A percentile compares a stretch with the other conserved stretches of the same genome.
Evolutionary conservation across 1,140 invertebrate genomes (phyloP).

Genomic region (Euura saliciscinereae): DNA sequence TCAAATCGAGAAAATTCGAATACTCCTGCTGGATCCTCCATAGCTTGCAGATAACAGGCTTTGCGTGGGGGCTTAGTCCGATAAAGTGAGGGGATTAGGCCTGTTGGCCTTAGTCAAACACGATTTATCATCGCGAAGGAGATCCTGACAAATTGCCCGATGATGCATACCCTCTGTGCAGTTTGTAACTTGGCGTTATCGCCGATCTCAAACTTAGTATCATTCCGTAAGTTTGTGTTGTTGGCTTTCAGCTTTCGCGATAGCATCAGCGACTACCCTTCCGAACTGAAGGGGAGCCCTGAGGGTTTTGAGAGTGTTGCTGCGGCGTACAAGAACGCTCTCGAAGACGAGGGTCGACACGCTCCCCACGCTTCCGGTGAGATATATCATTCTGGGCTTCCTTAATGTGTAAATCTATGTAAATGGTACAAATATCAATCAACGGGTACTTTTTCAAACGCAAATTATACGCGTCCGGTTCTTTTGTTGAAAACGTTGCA

Average conservation of each 20-base stretch:
- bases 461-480: neutral
- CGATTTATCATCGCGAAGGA: neutral
- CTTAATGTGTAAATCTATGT: neutral
- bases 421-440: neutral
- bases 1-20: too few relatives aligned
- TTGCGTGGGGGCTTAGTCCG: too few relatives aligned
- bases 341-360: conserved; percentile 63
- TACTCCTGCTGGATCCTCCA: too few relatives aligned
- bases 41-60: too few relatives aligned
- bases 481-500: neutral
- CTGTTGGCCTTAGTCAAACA: neutral
- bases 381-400: conserved; percentile 31
- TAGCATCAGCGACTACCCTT: conserved; percentile 64
- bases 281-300: conserved; percentile 62
- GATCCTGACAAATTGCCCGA: neutral
- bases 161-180: neutral
- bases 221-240: neutral
- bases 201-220: neutral
- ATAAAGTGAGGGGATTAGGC: neutral
- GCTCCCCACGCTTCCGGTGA: conserved; percentile 66
- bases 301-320: conserved; percentile 66
- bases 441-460: too few relatives aligned
- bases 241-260: conserved; percentile 47
- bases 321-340: conserved; percentile 67
- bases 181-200: neutral